Percentiles rank a stretch among this genome's conserved stretches.
These are phyloP conservation scores for Pectinophora gossypiella DNA, from an alignment of 1,140 invertebrate genomes.

Conservation along the genomic window DNA sequence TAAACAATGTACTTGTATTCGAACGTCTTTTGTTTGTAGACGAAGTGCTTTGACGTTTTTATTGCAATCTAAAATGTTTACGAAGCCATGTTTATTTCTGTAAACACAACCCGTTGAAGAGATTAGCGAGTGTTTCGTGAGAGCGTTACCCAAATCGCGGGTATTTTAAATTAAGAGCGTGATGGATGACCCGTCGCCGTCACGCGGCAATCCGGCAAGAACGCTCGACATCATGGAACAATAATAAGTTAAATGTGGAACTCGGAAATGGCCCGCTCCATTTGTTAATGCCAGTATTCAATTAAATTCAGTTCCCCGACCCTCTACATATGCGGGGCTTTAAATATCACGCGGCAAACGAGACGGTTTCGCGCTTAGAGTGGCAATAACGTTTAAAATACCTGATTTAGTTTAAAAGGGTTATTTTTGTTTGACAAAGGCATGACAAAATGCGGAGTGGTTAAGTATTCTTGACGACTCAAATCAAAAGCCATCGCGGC, in stretches of 20 bases:
- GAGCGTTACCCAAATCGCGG: conserved; percentile 60
- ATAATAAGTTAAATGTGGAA: conserved; percentile 70
- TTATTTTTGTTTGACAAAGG: not conserved
- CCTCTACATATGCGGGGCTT: conserved; percentile 53
- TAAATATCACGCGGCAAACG: conserved; percentile 47
- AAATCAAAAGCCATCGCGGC: conserved; percentile 32
- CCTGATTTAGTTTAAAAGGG: not conserved
- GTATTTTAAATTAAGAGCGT: conserved; percentile 71
- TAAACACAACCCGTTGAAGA: conserved; percentile 41
- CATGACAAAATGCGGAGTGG: not conserved
- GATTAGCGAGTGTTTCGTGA: conserved; percentile 54
- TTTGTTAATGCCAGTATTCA: conserved; percentile 71
- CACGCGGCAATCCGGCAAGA: conserved; percentile 51
- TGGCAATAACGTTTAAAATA: conserved; percentile 5
- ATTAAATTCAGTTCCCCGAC: conserved; percentile 68
- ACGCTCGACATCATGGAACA: conserved; percentile 53
- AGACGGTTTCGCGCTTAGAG: conserved; percentile 15
- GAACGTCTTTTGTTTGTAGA: conserved; percentile 36
- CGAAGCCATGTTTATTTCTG: conserved; percentile 27
- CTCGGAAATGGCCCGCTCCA: conserved; percentile 64
- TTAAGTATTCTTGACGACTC: not conserved
- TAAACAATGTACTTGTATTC: conserved; percentile 21
- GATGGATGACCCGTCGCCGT: conserved; percentile 66
- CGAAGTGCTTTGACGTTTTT: conserved; percentile 41
- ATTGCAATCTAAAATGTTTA: conserved; percentile 44